A percentile compares a stretch with the other conserved stretches of the same genome.
Evolutionary conservation across 2,797 vertebrate species (phyloP).

Genomic region (Anguilla obscura): DNA sequence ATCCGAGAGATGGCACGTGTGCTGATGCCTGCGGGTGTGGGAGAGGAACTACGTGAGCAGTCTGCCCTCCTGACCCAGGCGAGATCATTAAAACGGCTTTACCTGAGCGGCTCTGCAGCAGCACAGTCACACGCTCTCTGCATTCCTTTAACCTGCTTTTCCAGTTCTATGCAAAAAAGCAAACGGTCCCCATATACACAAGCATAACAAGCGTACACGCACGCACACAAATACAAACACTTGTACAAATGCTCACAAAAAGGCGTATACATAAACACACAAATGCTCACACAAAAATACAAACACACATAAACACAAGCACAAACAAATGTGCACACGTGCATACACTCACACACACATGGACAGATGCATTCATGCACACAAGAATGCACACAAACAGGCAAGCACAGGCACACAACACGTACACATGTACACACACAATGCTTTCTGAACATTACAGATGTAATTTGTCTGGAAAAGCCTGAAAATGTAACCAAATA

Average conservation of each 20-base stretch:
- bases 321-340: neutral
- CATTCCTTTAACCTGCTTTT: constrained; percentile 55
- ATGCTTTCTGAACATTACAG: neutral
- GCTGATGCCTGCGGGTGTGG: constrained; percentile 51
- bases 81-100: neutral
- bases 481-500: neutral
- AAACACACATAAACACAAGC: neutral
- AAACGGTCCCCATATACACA: neutral
- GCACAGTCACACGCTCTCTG: constrained; percentile 47
- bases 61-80: constrained; percentile 32
- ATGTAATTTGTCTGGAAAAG: neutral
- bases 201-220: neutral
- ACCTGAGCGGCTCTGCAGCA: neutral
- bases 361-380: too few relatives aligned
- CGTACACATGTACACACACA: neutral
- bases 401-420: neutral
- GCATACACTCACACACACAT: neutral
- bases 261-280: neutral
- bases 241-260: neutral
- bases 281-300: neutral
- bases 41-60: constrained; percentile 26
- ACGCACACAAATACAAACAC: neutral
- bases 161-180: constrained; percentile 45
- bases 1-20: constrained; percentile 54
- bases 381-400: too few relatives aligned